Percentiles rank a stretch among this genome's conserved stretches.
phyloP scores from a whole-genome alignment of 2,113 vertebrate genomes.

The Malurus elegans region DNA sequence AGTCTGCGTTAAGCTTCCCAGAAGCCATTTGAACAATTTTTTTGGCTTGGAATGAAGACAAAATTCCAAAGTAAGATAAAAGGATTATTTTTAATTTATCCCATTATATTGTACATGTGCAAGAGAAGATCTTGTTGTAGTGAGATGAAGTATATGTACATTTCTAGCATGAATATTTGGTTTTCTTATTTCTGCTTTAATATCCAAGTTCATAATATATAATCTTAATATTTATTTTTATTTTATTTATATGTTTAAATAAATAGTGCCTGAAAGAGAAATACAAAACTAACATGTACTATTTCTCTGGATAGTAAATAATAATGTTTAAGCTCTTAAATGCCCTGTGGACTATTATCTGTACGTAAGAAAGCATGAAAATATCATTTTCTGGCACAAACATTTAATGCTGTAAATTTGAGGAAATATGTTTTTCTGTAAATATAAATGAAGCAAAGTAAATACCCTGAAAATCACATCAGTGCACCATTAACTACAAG shows the following conservation, averaged over 20 bases:
- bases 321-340: neutral
- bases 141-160: neutral
- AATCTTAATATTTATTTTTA: neutral
- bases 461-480: neutral
- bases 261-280: neutral
- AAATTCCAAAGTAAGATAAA: neutral
- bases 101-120: neutral
- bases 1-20: neutral
- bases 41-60: neutral
- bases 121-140: neutral
- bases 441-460: neutral
- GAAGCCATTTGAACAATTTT: neutral
- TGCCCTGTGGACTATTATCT: neutral
- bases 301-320: neutral
- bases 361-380: neutral
- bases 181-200: neutral
- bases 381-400: neutral
- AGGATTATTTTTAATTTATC: neutral
- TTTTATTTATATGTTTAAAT: neutral
- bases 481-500: neutral
- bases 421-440: neutral
- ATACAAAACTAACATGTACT: neutral
- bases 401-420: neutral
- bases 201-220: neutral
- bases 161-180: neutral